phyloP scores from a whole-genome alignment of 2,888 invertebrate genomes.

The Deroplatys truncata region DNA sequence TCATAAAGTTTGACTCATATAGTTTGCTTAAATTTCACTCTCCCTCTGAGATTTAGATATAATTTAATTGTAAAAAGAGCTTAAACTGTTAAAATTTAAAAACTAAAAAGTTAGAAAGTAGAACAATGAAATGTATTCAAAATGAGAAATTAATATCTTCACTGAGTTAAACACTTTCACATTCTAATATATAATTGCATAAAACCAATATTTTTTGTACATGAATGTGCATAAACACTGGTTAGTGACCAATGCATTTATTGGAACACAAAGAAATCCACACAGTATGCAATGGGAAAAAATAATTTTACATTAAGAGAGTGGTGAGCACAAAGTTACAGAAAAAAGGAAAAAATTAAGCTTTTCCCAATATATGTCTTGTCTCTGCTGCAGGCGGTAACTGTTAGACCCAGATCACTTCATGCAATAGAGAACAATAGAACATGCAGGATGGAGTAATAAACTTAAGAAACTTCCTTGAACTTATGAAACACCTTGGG shows the following conservation, averaged over 20 bases:
- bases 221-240: not conserved
- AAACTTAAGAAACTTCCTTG: not conserved
- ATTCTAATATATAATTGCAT: not conserved
- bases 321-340: not conserved
- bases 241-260: not conserved
- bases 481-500: not conserved
- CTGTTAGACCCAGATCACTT: slow-evolving; percentile 45
- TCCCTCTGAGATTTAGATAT: not conserved
- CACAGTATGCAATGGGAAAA: slow-evolving; percentile 1
- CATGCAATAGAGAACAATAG: slow-evolving; percentile 46
- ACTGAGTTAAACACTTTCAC: not conserved
- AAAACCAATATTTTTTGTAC: not conserved
- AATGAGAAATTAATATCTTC: not conserved
- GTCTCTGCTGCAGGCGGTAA: slow-evolving; percentile 62
- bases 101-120: not conserved
- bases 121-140: not conserved
- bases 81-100: not conserved
- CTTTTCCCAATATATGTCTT: not conserved
- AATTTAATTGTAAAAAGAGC: not conserved
- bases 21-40: not conserved
- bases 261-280: not conserved
- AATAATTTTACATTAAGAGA: not conserved
- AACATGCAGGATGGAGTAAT: not conserved
- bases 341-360: not conserved
- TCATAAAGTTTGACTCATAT: slow-evolving; percentile 36